Conservation (phyloP, 2,113 vertebrate genomes). For the Ibidorhyncha struthersii region DNA sequence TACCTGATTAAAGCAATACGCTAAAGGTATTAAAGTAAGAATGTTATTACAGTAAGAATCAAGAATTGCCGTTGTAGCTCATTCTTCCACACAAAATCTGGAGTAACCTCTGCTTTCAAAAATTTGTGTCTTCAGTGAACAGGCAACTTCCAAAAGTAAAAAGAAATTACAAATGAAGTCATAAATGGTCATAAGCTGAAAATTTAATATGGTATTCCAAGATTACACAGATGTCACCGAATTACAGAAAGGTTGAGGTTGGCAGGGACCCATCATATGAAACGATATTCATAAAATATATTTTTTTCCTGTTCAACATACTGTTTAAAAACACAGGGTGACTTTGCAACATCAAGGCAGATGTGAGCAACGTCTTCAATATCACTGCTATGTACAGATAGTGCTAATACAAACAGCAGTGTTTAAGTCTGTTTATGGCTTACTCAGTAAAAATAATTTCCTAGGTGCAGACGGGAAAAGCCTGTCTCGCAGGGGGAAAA, state of each 20-base stretch:
- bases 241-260: neutral
- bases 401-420: neutral
- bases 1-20: neutral
- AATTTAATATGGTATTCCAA: neutral
- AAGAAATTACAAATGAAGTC: neutral
- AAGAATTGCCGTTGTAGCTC: neutral
- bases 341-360: neutral
- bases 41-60: neutral
- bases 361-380: neutral
- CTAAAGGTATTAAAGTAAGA: neutral
- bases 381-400: neutral
- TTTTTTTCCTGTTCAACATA: neutral
- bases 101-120: neutral
- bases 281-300: neutral
- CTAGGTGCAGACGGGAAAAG: too few species aligned
- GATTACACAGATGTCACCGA: neutral
- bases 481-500: too few species aligned
- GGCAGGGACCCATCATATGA: neutral
- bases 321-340: neutral
- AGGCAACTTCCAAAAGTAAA: neutral
- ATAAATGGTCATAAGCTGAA: neutral
- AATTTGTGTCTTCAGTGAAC: neutral
- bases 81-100: neutral
- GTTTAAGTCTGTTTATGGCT: neutral
- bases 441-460: neutral